Evolutionary conservation across 2,888 invertebrate genomes (phyloP).

Genomic region (Lutraria lutraria): DNA sequence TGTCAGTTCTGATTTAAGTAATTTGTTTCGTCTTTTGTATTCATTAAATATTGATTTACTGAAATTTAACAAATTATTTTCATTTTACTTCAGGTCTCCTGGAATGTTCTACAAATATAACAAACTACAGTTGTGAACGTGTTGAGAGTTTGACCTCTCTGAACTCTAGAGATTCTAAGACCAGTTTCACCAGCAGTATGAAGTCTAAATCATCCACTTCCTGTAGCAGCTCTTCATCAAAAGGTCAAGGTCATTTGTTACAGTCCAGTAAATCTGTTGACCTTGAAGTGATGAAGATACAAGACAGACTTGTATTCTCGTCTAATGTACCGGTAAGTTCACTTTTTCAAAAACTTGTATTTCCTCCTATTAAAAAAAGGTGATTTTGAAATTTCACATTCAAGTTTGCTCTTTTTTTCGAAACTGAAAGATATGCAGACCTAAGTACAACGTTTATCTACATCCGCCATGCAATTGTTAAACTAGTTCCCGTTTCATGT

Average conservation of each 20-base stretch:
- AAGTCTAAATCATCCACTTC: conserved; percentile 65
- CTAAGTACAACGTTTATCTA: too few species aligned
- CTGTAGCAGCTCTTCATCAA: conserved; percentile 66
- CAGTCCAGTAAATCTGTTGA: conserved; percentile 76
- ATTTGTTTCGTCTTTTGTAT: neutral
- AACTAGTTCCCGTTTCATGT: too few species aligned
- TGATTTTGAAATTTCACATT: too few species aligned
- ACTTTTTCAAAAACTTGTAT: neutral
- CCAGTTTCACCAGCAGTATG: conserved; percentile 63
- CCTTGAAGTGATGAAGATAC: conserved; percentile 82
- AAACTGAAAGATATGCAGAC: too few species aligned
- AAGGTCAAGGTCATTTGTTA: conserved; percentile 63
- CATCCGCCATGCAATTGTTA: too few species aligned
- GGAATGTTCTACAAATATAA: conserved; percentile 79
- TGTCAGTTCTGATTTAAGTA: neutral
- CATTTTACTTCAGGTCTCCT: conserved; percentile 70
- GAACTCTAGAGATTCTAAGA: conserved; percentile 70
- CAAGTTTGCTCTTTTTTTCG: too few species aligned
- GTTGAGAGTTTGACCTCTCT: conserved; percentile 79
- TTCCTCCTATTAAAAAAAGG: neutral
- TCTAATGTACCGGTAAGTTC: conserved; percentile 80
- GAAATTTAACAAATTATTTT: neutral
- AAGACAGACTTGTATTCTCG: conserved; percentile 82
- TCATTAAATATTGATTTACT: neutral
- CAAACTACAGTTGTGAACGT: conserved; percentile 80